phyloP scores from a whole-genome alignment of 2,113 vertebrate genomes.

The Eretmochelys imbricata region DNA sequence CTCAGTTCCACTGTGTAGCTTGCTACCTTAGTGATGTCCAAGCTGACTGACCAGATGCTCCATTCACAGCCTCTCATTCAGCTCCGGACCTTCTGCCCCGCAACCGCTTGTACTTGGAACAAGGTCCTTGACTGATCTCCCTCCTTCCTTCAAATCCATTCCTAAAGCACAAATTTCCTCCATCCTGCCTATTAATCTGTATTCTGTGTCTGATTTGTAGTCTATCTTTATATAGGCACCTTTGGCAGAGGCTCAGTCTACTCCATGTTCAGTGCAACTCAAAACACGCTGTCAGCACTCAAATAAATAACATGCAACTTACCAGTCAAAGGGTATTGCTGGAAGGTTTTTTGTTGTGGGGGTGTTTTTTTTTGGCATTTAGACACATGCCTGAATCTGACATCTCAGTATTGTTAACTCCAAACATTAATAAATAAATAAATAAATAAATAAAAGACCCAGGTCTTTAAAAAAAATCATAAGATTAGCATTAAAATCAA shows the following conservation, averaged over 20 bases:
- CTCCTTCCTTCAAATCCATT: neutral
- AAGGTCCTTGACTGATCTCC: neutral
- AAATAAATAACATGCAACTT: neutral
- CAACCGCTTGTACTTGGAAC: neutral
- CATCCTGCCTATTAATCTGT: neutral
- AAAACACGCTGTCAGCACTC: neutral
- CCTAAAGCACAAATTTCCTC: neutral
- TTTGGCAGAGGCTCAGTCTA: neutral
- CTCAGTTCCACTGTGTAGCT: neutral
- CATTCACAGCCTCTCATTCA: neutral
- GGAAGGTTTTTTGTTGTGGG: too few relatives aligned
- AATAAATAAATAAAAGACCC: neutral
- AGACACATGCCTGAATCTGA: rapidly evolving
- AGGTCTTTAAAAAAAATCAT: neutral
- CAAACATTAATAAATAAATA: neutral
- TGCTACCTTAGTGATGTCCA: rapidly evolving
- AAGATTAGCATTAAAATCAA: neutral
- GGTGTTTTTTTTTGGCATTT: neutral
- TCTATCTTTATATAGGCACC: neutral
- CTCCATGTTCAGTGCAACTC: neutral
- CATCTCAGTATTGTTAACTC: neutral
- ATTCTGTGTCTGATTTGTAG: neutral
- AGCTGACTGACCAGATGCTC: neutral
- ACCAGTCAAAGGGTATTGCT: neutral
- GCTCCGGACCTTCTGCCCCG: neutral